Conservation (phyloP, 2,797 vertebrate species). For the Knipowitschia caucasica region DNA sequence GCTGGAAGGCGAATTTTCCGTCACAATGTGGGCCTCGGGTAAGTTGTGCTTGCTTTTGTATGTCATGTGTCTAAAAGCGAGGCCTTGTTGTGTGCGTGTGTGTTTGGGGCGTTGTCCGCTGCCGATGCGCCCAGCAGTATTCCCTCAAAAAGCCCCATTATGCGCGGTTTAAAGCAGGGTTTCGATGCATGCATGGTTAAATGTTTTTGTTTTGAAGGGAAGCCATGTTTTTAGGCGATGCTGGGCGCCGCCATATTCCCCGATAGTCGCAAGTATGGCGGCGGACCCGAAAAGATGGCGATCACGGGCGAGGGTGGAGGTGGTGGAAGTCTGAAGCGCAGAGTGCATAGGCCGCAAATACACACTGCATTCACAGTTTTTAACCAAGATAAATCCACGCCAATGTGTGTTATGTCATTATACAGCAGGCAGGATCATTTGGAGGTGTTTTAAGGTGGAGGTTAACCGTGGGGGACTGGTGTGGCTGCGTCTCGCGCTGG, state of each 20-base stretch:
- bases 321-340: slow-evolving; percentile 73
- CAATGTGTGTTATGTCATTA: too few species aligned
- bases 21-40: slow-evolving; percentile 99
- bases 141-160: slow-evolving; percentile 53
- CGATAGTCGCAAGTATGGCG: slow-evolving; percentile 90
- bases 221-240: slow-evolving; percentile 96
- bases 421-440: too few species aligned
- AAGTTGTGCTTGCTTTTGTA: slow-evolving; percentile 66
- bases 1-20: slow-evolving; percentile 96
- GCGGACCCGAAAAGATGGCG: slow-evolving; percentile 99
- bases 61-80: slow-evolving; percentile 44
- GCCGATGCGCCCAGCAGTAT: slow-evolving; percentile 68
- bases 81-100: slow-evolving; percentile 65
- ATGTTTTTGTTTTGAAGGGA: slow-evolving; percentile 98
- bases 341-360: slow-evolving; percentile 70
- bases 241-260: slow-evolving; percentile 99
- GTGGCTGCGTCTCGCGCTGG: slow-evolving; percentile 23
- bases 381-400: too few species aligned
- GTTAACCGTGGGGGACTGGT: not conserved
- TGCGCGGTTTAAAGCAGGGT: slow-evolving; percentile 25
- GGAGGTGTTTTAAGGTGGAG: not conserved
- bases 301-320: slow-evolving; percentile 77
- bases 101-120: slow-evolving; percentile 77
- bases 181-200: slow-evolving; percentile 42
- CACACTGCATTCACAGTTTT: slow-evolving; percentile 40